Evolutionary conservation across 2,888 invertebrate species (phyloP).

Genomic region (Dynastes tityus): DNA sequence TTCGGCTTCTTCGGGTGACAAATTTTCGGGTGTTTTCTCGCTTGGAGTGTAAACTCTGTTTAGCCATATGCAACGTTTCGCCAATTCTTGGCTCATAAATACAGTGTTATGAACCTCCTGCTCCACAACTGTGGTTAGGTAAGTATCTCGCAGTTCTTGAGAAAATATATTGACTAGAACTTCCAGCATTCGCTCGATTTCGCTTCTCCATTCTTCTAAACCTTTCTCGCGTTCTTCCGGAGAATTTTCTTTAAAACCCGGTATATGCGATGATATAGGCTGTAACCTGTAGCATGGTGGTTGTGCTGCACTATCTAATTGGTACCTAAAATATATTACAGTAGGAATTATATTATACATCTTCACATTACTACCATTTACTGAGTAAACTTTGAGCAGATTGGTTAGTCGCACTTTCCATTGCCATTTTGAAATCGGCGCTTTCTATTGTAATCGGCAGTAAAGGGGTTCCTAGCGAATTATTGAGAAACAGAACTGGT

Average conservation of each 20-base stretch:
- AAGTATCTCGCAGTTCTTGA: conserved; percentile 84
- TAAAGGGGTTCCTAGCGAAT: conserved; percentile 83
- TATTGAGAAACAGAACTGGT: conserved; percentile 85
- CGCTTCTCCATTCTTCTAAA: conserved; percentile 73
- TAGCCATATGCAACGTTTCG: conserved; percentile 86
- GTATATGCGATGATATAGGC: conserved; percentile 74
- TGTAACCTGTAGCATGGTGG: conserved; percentile 85
- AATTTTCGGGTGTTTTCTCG: conserved; percentile 74
- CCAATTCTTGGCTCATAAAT: conserved; percentile 84
- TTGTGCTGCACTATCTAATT: conserved; percentile 80
- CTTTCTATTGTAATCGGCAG: conserved; percentile 85
- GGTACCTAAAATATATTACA: conserved; percentile 73
- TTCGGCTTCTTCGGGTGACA: conserved; percentile 76
- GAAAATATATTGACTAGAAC: conserved; percentile 82
- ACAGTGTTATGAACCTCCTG: conserved; percentile 88
- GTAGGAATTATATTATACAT: conserved; percentile 17
- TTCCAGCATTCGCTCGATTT: conserved; percentile 77
- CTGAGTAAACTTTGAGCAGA: conserved; percentile 76
- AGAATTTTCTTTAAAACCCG: conserved; percentile 71
- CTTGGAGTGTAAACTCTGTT: conserved; percentile 76
- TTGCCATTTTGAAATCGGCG: conserved; percentile 84
- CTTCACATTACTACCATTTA: conserved; percentile 74
- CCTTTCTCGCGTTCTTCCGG: conserved; percentile 71
- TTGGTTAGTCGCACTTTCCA: conserved; percentile 78
- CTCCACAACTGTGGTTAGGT: conserved; percentile 86